These are phyloP conservation scores for Leucophora obtusa DNA, from an alignment of 2,888 invertebrate species.

Conservation along the genomic window DNA sequence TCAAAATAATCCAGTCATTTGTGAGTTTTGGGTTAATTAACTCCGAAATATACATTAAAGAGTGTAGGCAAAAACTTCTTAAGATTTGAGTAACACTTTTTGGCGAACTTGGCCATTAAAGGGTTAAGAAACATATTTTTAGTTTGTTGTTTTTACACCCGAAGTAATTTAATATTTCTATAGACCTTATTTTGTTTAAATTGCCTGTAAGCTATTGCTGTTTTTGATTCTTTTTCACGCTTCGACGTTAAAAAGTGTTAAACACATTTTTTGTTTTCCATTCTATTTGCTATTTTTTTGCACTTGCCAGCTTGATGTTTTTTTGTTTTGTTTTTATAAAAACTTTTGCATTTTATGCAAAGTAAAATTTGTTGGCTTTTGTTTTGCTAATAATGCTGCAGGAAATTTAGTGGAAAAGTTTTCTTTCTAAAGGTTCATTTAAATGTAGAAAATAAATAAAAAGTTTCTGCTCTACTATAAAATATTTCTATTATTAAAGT, in stretches of 20 bases:
- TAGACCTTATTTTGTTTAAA: neutral
- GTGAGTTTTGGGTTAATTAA: too few relatives aligned
- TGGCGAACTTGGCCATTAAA: too few relatives aligned
- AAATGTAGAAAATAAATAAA: neutral
- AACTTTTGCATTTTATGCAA: neutral
- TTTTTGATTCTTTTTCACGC: neutral
- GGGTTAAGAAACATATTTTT: neutral
- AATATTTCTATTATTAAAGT: too few relatives aligned
- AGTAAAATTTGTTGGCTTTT: neutral
- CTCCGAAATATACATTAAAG: too few relatives aligned
- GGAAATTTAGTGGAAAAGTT: constrained; percentile 21
- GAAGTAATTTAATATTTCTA: neutral
- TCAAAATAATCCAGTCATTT: too few relatives aligned
- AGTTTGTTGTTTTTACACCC: neutral
- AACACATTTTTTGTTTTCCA: neutral
- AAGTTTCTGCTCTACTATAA: neutral
- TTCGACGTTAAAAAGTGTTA: constrained; percentile 6
- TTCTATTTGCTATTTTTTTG: neutral
- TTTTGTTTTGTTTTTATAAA: neutral
- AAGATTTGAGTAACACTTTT: too few relatives aligned
- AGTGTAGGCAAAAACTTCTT: too few relatives aligned
- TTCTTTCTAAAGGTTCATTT: neutral
- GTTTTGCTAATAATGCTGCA: constrained; percentile 3
- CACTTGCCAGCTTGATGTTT: neutral
- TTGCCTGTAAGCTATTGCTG: constrained; percentile 24